Base-by-base conservation (phyloP, 2,797 vertebrate species). In the Anomalospiza imberbis region DNA sequence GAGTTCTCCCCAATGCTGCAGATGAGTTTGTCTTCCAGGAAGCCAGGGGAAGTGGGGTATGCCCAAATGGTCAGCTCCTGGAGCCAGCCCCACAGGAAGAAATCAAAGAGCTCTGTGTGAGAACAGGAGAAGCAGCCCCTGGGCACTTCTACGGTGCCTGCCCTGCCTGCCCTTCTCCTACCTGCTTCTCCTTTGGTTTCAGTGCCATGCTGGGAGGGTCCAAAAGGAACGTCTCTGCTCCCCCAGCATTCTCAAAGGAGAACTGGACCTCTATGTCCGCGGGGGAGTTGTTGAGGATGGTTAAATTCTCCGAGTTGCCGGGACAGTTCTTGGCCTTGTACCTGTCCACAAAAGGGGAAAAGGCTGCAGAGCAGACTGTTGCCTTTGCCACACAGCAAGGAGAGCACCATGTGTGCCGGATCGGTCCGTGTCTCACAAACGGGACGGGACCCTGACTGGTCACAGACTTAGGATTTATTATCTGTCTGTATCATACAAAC, bases 1-100 rank as follows among this genome's bases (percentile, higher is more conserved):
- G 98, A 98, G 95, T 99, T 99, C 26, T 98, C 98, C 63, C 97
- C 98, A 78, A 99, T 94, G 24, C 96, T 97, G 91, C 99, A 99
- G 75, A 99, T 67, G 3, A 99, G 78, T 28, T 70, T 98, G 97
- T 99, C 99, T 72, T 99, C 98, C 44, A 98, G 77, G 36, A 98
- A 67, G 12, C 98, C 99, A 7, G 96, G 50, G 24, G 97, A 97
- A 17, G 98, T 99, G n/a, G 99, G 99, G 88, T 98, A 99, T 0
- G 99, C 99, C 98, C 99, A 99, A 29, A 99, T 31, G 2, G 68
- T 98, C 96, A 99, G 95, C 51, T 97, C 94, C 99, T 99, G 81
- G 38, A 8, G 31, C 29, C 51, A 8, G 6, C 21, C 91, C 72
- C 72, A 1, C 74, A 34, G 36, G 83, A 60, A 86, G 24, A 67